Evolutionary conservation across 2,888 invertebrate genomes (phyloP), one percentile per base, ranked within the genome.

Genomic region (Congeria kusceri): DNA sequence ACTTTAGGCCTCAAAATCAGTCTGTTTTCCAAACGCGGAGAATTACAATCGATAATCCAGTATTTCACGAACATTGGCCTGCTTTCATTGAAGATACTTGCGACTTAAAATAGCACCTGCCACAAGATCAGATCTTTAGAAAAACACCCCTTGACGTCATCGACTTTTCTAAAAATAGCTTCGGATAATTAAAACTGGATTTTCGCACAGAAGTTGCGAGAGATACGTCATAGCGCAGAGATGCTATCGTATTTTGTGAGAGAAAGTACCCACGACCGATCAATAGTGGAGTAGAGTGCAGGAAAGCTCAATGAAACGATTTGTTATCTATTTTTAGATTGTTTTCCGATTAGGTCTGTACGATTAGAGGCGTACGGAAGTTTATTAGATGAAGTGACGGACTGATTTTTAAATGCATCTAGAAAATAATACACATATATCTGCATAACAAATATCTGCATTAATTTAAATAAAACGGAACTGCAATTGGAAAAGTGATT

Each of bases 131-230:
- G 64, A 77, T 61, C 71, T 77, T 77, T 70, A 77, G 77, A 83
- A 79, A 83, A 79, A 83, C 65, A 71, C 79, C 79, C 27, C 47
- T 20, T 79, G 57, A 77, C 83, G 83, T 83, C 83, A 83, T 53
- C 49, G 56, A 39, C 23, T 76, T 71, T 80, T 28, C 83, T 83
- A 83, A 63, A 53, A 68, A 65, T 83, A 83, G 77, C 44, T 71
- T 71, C 73, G 59, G 71, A 81, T 81, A 77, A 81, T 81, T 81
- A 81, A 81, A 81, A 81, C 73, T 77, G 81, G 81, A 77, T 77
- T 74, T 81, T 81, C 81, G 74, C 77, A 70, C 67, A 66, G 70
- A 69, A 70, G 39, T 67, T 65, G 69, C 29, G 23, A 61, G 25
- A 59, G 49, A 59, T 66, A 81, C 81, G 81, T 81, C 81, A 81